Base-by-base conservation (phyloP, 2,888 invertebrate species). In the Drosophila anceps region DNA sequence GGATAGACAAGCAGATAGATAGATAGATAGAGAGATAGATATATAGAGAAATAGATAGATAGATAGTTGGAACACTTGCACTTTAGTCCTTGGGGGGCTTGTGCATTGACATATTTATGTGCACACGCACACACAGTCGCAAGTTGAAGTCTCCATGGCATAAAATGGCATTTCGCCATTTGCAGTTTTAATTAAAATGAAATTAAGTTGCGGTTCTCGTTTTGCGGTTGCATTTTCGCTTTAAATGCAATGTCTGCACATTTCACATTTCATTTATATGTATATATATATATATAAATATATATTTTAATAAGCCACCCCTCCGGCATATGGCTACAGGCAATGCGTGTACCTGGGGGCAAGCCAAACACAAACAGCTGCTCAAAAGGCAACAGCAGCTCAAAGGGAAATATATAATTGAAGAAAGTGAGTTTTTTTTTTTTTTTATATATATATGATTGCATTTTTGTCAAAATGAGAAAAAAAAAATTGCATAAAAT, bases 141-240 rank as follows among this genome's bases (percentile, higher is more conserved):
- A 33, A 59, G 29, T 44, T 27, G 46, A 63, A 65, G 63, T 24
- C 39, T 27, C 43, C 35, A 9, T 29, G 50, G 39, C 71, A 55
- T 65, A 24, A 39, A 31, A 9, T 29, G 50, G 39, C 71, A 55
- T 65, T 68, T 58, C 59, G 41, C 31, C 79, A 76, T 81, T 86
- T 74, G 75, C 73, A 70, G 79, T 81, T 86, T 86, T 90, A 88
- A 88, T 86, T 86, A 86, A 88, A 86, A 90, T 72, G 88, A 81
- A 86, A 90, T 90, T 86, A 81, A 88, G 74, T 80, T 70, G 77
- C 51, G 77, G 72, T 65, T 64, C 60, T 41, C 54, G 44, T 64
- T 62, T 70, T 67, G 64, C 62, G 61, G 77, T 59, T 72, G 70
- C 66, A 48, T 70, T 63, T 63, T 58, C 54, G 60, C 70, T 57